phyloP scores from a whole-genome alignment of 2,888 invertebrate species.

The Eupelmus urozonus region DNA sequence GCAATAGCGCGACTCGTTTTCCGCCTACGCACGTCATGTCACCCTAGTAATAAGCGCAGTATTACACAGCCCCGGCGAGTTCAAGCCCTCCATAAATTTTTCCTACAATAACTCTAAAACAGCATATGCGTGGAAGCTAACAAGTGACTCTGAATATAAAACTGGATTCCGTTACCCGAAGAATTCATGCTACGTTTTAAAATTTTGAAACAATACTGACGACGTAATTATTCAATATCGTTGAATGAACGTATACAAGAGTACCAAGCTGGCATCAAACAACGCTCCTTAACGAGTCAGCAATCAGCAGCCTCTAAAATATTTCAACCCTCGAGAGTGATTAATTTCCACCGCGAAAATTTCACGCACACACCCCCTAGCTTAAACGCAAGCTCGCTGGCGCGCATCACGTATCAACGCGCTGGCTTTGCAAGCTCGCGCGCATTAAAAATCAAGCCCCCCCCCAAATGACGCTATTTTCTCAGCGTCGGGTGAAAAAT shows the following conservation, averaged over 20 bases:
- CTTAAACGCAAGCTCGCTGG: neutral
- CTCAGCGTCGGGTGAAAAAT: neutral
- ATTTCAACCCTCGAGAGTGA: neutral
- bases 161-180: too few species aligned
- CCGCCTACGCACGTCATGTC: neutral
- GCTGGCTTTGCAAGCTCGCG: constrained; percentile 1
- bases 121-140: too few species aligned
- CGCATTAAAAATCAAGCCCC: neutral
- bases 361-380: neutral
- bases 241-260: too few species aligned
- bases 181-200: too few species aligned
- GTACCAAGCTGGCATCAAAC: too few species aligned
- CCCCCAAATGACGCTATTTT: neutral
- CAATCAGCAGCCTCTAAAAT: neutral
- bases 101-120: too few species aligned
- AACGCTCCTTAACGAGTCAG: too few species aligned
- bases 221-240: too few species aligned
- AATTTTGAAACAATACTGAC: too few species aligned
- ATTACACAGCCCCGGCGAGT: neutral
- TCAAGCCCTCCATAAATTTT: neutral
- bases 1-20: neutral
- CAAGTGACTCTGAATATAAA: too few species aligned
- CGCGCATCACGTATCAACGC: constrained; percentile 36
- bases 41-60: neutral
- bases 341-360: neutral